Conservation (phyloP, 2,113 vertebrate genomes). For the Ranitomeya variabilis region DNA sequence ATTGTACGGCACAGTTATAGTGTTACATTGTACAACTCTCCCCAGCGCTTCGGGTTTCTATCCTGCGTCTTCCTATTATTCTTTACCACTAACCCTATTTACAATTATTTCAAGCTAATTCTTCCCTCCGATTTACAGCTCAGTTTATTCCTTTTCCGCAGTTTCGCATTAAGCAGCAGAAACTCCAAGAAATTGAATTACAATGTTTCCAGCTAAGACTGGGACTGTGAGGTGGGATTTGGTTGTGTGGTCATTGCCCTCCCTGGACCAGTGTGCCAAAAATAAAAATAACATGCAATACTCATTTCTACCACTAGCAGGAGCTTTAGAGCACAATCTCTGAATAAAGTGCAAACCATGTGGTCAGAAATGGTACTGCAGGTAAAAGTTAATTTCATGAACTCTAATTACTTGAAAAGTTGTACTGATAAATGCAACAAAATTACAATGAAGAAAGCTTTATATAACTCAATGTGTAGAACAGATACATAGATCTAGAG, state of each 20-base stretch:
- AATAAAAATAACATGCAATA: neutral
- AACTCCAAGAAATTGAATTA: neutral
- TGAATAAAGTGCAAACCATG: neutral
- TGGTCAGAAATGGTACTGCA: neutral
- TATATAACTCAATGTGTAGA: no score
- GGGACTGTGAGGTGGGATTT: neutral
- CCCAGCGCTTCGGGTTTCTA: neutral
- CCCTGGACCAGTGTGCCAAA: no score
- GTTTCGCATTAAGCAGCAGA: neutral
- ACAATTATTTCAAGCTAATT: neutral
- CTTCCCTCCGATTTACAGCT: neutral
- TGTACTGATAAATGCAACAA: no score
- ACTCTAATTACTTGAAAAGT: no score
- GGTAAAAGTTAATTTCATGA: neutral
- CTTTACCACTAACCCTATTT: neutral
- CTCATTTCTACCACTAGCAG: neutral
- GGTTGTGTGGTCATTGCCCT: neutral
- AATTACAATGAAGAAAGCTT: no score
- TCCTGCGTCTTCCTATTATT: neutral
- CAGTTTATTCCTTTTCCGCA: neutral
- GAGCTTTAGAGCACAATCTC: neutral
- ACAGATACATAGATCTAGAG: no score
- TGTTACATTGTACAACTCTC: neutral
- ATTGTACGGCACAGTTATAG: neutral
- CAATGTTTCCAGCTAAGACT: neutral